Base-by-base conservation (phyloP, 2,797 vertebrate genomes). In the Rhinoraja longicauda region DNA sequence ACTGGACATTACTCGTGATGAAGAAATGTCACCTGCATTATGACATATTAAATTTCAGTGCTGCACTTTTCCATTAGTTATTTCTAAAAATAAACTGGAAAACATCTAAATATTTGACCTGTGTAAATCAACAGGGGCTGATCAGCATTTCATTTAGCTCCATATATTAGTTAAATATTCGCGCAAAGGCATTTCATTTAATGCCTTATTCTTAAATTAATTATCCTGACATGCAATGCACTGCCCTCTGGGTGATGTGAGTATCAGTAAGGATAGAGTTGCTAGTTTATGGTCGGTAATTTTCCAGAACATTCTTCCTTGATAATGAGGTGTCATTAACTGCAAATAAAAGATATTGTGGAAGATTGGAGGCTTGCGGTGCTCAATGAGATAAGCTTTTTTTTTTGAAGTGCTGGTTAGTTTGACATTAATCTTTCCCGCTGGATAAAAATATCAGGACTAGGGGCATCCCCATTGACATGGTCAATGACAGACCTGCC, bases 121-220 rank as follows among this genome's bases (percentile, higher is more conserved):
- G 59, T 36, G 64, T 64, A 88, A 88, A 70, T 24, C 64, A 72
- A 5, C 67, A 90, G 19, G 19, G 36, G 24, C 26, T 26, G 36
- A 72, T 17, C 19, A 45, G 17, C 36, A 90, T 72, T 70, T 45
- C 8, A 92, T 73, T 90, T 75, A 75, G 75, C 26, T n/a, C 9
- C 2, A 90, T 90, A 67, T 90, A 29, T 72, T 86, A 39, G 75
- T 75, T 53, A 75, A 90, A 39, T 19, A 70, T 70, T 64, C 70
- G 21, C 32, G 36, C n/a, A 32, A 90, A 92, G 36, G 39, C 21
- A 53, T 39, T 86, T 92, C 15, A 92, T 53, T 72, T 32, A 36
- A 86, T n/a, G 57, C 26, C 82, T 45, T 19, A 88, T 67, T 88
- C 84, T n/a, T 67, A 45, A 92, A 75, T 73, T 72, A 91, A 91